Percentiles rank a stretch among this genome's conserved stretches.
Evolutionary conservation across 2,797 vertebrate genomes (phyloP).

Genomic region (Amblyraja radiata): DNA sequence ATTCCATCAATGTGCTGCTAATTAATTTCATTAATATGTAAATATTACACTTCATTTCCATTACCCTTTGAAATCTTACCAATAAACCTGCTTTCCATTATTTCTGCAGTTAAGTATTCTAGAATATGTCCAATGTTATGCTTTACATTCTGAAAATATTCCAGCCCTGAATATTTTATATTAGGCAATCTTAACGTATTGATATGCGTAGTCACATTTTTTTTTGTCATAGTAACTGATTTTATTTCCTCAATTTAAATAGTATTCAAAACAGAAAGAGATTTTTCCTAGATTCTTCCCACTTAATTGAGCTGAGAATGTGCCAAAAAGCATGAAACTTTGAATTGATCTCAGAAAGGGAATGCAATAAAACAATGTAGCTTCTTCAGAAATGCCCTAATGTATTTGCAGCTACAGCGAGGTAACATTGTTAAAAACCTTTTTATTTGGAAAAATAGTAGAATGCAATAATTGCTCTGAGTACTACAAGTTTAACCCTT

Average conservation of each 20-base stretch:
- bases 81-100: neutral
- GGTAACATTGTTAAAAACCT: neutral
- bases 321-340: neutral
- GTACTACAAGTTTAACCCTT: neutral
- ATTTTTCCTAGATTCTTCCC: neutral
- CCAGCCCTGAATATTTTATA: neutral
- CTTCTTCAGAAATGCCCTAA: neutral
- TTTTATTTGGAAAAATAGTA: neutral
- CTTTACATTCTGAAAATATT: neutral
- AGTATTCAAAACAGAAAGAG: neutral
- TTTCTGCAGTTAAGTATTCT: neutral
- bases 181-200: neutral
- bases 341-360: neutral
- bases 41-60: neutral
- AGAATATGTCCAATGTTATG: neutral
- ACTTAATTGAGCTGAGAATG: neutral
- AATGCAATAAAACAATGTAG: neutral
- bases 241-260: neutral
- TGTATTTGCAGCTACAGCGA: neutral
- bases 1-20: neutral
- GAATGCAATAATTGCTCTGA: neutral
- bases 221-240: neutral
- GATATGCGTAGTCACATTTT: neutral
- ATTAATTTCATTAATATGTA: neutral
- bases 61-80: neutral